Conservation (phyloP, 2,113 vertebrate species). For the Cheirogaleus medius region DNA sequence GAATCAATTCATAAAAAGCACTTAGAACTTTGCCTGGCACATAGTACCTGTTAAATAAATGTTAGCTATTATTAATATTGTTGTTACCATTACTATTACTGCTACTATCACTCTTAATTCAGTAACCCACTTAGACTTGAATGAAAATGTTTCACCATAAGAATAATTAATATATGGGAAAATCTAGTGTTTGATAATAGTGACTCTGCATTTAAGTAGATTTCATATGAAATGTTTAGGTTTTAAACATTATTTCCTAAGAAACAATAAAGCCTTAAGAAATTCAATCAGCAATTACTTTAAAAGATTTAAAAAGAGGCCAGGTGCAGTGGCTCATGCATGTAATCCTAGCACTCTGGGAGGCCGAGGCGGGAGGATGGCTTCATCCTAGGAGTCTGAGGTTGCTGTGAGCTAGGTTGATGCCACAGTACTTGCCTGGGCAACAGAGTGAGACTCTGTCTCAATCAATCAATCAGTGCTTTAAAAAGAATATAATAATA, state of each 20-base stretch:
- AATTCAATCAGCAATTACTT: slow-evolving; percentile 1
- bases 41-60: neutral
- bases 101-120: neutral
- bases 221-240: slow-evolving; percentile 1
- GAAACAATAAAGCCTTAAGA: slow-evolving; percentile 24
- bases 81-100: neutral
- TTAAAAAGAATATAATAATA: neutral
- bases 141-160: slow-evolving; percentile 3
- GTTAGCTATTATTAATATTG: neutral
- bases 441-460: too few relatives aligned
- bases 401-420: too few relatives aligned
- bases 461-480: neutral
- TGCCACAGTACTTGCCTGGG: too few relatives aligned
- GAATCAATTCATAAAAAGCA: neutral
- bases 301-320: neutral
- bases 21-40: neutral
- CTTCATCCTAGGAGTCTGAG: too few relatives aligned
- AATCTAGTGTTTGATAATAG: neutral
- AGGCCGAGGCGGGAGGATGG: too few relatives aligned
- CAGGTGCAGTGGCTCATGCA: too few relatives aligned
- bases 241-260: neutral
- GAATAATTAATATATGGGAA: neutral
- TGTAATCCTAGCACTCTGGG: too few relatives aligned
- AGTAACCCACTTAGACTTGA: neutral
- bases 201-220: neutral